These are phyloP conservation scores for Nomada ferruginata DNA, from an alignment of 2,888 invertebrate genomes.

Conservation along the genomic window DNA sequence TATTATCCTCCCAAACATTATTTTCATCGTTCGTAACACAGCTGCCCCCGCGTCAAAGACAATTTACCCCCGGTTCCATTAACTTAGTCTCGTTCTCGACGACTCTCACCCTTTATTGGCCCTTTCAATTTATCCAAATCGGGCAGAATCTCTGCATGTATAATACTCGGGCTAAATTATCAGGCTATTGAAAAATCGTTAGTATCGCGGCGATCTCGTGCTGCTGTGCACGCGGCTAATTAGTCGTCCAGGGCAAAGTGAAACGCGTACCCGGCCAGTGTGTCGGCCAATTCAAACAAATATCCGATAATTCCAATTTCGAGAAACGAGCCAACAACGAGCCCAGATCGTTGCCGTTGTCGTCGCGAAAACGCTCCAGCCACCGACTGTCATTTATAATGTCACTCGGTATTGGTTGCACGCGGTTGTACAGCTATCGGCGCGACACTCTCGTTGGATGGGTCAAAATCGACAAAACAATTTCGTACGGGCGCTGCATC, in stretches of 20 bases:
- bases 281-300: slow-evolving; percentile 52
- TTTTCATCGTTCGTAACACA: background rate
- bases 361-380: slow-evolving; percentile 51
- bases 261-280: slow-evolving; percentile 27
- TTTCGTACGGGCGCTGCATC: slow-evolving; percentile 68
- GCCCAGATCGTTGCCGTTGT: slow-evolving; percentile 31
- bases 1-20: background rate
- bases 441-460: slow-evolving; percentile 70
- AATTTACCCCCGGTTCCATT: background rate
- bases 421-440: slow-evolving; percentile 62
- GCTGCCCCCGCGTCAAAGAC: background rate
- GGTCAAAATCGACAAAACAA: slow-evolving; percentile 74
- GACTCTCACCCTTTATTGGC: background rate
- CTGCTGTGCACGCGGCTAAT: slow-evolving; percentile 69
- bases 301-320: slow-evolving; percentile 72
- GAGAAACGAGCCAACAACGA: slow-evolving; percentile 32
- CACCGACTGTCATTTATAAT: slow-evolving; percentile 65
- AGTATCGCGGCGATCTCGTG: slow-evolving; percentile 77
- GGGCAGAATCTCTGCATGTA: too few species aligned
- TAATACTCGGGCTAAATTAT: slow-evolving; percentile 67
- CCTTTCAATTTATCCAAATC: background rate
- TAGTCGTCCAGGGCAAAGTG: slow-evolving; percentile 66
- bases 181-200: slow-evolving; percentile 84
- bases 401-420: slow-evolving; percentile 58
- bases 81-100: background rate